Base-by-base conservation (phyloP, 2,113 vertebrate genomes). In the Prietella phreatophila region DNA sequence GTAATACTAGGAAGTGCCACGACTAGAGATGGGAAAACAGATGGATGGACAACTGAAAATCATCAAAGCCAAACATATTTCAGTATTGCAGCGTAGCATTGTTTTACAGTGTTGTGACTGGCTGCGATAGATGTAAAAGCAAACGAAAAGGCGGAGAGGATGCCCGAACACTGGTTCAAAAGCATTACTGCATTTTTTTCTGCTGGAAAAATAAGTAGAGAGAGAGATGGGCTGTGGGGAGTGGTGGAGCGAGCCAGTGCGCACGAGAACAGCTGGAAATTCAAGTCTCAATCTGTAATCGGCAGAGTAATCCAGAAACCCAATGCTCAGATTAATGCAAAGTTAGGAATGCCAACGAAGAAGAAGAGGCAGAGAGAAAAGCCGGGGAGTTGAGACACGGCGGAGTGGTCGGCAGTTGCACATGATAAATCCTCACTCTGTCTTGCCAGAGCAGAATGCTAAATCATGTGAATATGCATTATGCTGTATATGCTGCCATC, bases 301-400 rank as follows among this genome's bases (percentile, higher is more conserved):
- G 93, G 42, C 89, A 76, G 92, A 95, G 94, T 96, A 96, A 95
- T 96, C 95, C 94, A 93, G 89, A 36, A 89, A 89, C 91, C 91
- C 94, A 93, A 94, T 95, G 94, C 91, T 94, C 92, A 95, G 94
- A 95, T 95, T 95, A 96, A 94, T 93, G 93, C 92, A 92, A 91
- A 92, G 91, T 90, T 91, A 90, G 88, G 85, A 90, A 30, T 36
- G 25, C 42, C 75, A 47, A 71, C 60, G 89, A 89, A 71, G 85
- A 82, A 73, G 67, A 73, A 81, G 87, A 39, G 33, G 20, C 86
- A 92, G 92, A 56, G 33, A 82, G 82, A 67, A 33, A 47, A 85
- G 87, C 33, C 71, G 25, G 89, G 89, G 85, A 84, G 39, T 27
- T 87, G 82, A 89, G 81, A 58, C 67, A 75, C 78, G 79, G 92